Conservation (phyloP, 2,888 invertebrate species). For the Hydrotaea diabolus region DNA sequence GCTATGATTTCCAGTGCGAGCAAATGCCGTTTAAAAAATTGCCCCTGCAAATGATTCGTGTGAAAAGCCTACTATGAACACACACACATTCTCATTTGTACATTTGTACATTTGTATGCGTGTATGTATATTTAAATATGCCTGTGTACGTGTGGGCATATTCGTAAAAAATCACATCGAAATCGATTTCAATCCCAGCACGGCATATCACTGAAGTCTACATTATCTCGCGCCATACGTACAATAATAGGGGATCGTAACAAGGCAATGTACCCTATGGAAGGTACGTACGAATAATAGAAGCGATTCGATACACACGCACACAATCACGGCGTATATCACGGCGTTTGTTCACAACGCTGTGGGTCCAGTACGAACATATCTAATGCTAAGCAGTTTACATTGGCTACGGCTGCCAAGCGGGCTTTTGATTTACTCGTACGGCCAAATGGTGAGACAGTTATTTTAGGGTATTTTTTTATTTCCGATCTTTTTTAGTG, state of each 20-base stretch:
- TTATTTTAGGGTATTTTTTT: constrained; percentile 45
- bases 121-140: no score
- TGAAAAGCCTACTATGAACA: constrained; percentile 5
- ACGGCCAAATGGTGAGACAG: constrained; percentile 13
- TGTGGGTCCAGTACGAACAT: not conserved
- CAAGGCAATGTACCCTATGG: constrained; percentile 39
- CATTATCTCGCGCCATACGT: constrained; percentile 4
- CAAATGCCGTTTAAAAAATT: constrained; percentile 55
- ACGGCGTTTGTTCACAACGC: constrained; percentile 49
- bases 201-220: constrained; percentile 32
- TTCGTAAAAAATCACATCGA: constrained; percentile 37
- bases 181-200: constrained; percentile 57
- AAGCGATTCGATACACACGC: constrained; percentile 35
- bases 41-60: constrained; percentile 45
- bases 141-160: not conserved
- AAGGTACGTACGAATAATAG: constrained; percentile 33
- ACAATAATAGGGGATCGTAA: constrained; percentile 17
- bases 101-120: not conserved
- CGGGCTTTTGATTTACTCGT: constrained; percentile 55
- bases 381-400: constrained; percentile 53
- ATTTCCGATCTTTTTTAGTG: not conserved
- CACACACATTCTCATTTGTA: constrained; percentile 20
- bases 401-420: constrained; percentile 62
- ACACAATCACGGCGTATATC: constrained; percentile 62
- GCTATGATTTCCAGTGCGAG: not conserved